Evolutionary conservation across 2,113 vertebrate genomes (phyloP), one percentile per base, ranked within the genome.

Genomic region (Macrotus californicus): DNA sequence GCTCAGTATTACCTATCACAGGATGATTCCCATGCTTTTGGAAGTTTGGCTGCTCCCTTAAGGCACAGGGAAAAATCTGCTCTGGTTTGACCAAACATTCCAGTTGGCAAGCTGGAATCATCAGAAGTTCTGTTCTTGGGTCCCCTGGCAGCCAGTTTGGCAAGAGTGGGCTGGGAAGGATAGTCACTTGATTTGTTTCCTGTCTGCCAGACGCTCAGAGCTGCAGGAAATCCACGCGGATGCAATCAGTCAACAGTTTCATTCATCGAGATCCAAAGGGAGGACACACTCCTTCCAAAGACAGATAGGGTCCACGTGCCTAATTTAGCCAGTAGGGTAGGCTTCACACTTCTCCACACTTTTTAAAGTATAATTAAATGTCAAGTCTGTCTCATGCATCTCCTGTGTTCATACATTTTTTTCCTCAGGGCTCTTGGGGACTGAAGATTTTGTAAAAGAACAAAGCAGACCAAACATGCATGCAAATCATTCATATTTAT

Each of bases 161-260:
- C 94, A 96, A 95, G 54, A 93, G 69, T 0, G 0, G 24, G n/a
- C 80, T 76, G 89, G 82, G 69, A 95, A 94, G 92, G 93, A 89
- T 36, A 97, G 67, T 96, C 69, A 83, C 41, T 97, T 93, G 90
- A 84, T 95, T 93, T 89, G 82, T 96, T 97, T 96, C 52, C 85
- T 95, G 50, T 86, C 83, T 89, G 77, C 93, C 96, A 97, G 95
- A 95, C 0, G 1, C 87, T 91, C 59, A 22, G 86, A 97, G 85
- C 82, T 94, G 89, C 83, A 94, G 89, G 86, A 94, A 96, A 96
- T 89, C 52, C 46, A 85, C 0, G 7, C 7, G 1, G 75, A 83
- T 76, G 83, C 73, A 94, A 91, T 91, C 75, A 80, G 79, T 66
- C 10, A 1, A 93, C 91, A 82, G 61, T 95, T 97, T 97, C 91